Conservation (phyloP, 2,113 vertebrate genomes). For the Anguilla rostrata region DNA sequence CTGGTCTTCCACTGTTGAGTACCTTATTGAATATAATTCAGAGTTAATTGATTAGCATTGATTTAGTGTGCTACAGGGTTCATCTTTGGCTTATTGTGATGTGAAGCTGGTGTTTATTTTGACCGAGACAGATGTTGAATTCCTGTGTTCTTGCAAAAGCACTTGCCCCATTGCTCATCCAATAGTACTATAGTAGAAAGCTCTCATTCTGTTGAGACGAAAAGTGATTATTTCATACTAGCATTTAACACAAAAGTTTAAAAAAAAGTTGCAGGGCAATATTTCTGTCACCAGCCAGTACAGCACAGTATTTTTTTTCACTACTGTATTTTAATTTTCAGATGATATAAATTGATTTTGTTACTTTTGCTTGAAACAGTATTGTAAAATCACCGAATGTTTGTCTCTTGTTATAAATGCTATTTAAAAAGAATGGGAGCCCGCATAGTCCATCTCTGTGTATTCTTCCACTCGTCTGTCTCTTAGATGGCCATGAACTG, state of each 20-base stretch:
- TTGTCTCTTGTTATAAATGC: no score
- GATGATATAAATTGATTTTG: not conserved
- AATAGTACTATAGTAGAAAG: not conserved
- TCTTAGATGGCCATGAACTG: no score
- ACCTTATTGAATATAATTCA: no score
- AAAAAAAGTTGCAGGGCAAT: not conserved
- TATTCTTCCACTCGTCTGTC: no score
- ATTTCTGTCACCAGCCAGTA: not conserved
- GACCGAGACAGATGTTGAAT: not conserved
- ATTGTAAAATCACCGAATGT: no score
- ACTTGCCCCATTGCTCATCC: not conserved
- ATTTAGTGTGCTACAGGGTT: not conserved
- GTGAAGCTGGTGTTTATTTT: not conserved
- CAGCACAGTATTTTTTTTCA: not conserved
- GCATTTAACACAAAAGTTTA: not conserved
- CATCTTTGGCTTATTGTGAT: not conserved
- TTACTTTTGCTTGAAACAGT: no score
- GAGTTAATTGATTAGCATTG: no score
- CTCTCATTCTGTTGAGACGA: not conserved
- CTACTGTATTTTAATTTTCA: not conserved
- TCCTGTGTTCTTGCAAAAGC: not conserved
- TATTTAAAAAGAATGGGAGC: no score
- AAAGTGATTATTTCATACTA: not conserved
- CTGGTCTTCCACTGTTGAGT: not conserved
- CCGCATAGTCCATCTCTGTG: no score